Evolutionary conservation across 2,888 invertebrate genomes (phyloP), one percentile per base, ranked within the genome.

Genomic region (Ptycholaimellus sp.): DNA sequence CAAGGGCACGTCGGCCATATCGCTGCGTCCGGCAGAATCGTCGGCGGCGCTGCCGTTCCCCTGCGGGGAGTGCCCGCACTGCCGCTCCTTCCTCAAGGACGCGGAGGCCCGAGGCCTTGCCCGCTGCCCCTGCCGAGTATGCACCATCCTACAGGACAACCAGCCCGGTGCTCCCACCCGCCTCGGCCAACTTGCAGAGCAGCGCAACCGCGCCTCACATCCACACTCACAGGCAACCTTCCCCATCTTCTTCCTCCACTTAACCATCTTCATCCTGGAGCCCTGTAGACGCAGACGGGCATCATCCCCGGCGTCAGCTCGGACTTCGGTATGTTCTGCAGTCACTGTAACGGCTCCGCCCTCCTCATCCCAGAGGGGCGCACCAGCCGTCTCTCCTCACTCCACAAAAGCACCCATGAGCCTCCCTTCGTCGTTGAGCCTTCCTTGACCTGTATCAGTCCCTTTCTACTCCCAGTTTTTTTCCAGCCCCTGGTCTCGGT

Each of bases 31-130:
- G 4, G 22, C 25, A 4, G 37, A 37, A 5, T 13, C 7, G 21
- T 18, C 25, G 25, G 3, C 30, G 30, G 33, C 16, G 6, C 22
- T 37, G 19, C 31, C 31, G 20, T 17, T 14, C 3, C 32, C 37
- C 3, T 37, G 37, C 20, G 37, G 22, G 32, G 37, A 37, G 17
- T 37, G 37, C 18, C 37, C 37, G 21, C 30, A 37, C 30, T 37
- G 37, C 27, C 31, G 37, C 14, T 13, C 20, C 18, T 36, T 36
- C 20, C 30, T 22, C 22, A 28, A 14, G 4, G 18, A 30, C 16
- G 30, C 22, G 18, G 13, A 30, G 17, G 23, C 3, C 6, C 13
- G 20, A 4, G 22, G 3, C 13, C 17, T 36, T 20, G 27, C 13
- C 11, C n/a, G 16, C 11, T 37, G 37, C 20, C 21, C 25, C 17